These are phyloP conservation scores for Synanthedon vespiformis DNA, from an alignment of 2,888 invertebrate species.

Conservation along the genomic window DNA sequence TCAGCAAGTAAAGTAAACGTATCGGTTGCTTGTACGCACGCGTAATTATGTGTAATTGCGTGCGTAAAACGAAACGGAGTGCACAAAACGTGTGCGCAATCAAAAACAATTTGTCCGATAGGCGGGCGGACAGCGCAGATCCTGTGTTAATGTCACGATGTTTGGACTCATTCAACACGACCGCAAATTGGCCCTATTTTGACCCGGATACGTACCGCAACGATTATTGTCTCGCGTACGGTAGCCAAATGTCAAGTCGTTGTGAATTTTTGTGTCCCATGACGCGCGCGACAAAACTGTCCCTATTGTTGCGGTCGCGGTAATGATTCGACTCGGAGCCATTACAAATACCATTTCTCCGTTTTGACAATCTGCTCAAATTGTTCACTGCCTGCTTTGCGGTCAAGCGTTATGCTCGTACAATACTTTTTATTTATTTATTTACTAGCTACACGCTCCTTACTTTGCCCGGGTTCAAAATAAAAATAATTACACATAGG, in stretches of 20 bases:
- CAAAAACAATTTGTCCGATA: slow-evolving; percentile 48
- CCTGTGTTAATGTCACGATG: slow-evolving; percentile 44
- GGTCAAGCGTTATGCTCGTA: not conserved
- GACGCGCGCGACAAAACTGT: slow-evolving; percentile 1
- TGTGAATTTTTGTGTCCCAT: slow-evolving; percentile 7
- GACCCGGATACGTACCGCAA: slow-evolving; percentile 26
- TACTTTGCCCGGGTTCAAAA: no score
- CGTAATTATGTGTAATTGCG: not conserved
- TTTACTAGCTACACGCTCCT: no score
- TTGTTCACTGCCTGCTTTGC: slow-evolving; percentile 6
- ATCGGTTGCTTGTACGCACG: no score
- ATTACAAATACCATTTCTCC: slow-evolving; percentile 10
- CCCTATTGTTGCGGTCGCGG: slow-evolving; percentile 18
- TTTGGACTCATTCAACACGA: slow-evolving; percentile 27
- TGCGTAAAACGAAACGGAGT: slow-evolving; percentile 16
- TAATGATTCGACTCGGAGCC: slow-evolving; percentile 10
- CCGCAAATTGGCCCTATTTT: slow-evolving; percentile 39
- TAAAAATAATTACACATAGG: no score
- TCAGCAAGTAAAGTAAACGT: no score
- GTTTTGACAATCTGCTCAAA: slow-evolving; percentile 53
- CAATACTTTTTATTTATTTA: no score
- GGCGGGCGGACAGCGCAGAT: slow-evolving; percentile 32
- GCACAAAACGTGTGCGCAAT: slow-evolving; percentile 37
- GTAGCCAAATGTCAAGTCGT: slow-evolving; percentile 41
- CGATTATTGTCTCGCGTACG: slow-evolving; percentile 21